Evolutionary conservation across 2,797 vertebrate species (phyloP), one percentile per base, ranked within the genome.

Genomic region (Betta splendens): DNA sequence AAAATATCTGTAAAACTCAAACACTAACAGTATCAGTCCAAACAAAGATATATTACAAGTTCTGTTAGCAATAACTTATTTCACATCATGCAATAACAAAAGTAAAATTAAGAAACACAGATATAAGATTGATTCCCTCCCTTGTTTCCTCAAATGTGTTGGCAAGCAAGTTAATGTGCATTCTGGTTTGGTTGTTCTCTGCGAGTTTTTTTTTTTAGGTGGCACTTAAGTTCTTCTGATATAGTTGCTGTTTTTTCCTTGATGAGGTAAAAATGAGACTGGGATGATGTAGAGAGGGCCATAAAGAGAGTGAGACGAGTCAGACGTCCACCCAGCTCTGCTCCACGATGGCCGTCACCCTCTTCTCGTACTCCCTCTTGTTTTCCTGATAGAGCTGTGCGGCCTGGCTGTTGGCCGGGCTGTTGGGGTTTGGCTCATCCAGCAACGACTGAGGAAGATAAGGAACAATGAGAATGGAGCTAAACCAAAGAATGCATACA

Each of bases 361-460:
- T 94, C 86, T 99, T 99, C 90, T 98, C 97, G 31, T 99, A 99
- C 89, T 99, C 97, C 28, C 96, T 92, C 85, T 98, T 98, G 92
- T 98, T 98, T 89, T 99, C 97, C 87, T 98, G 97, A 88, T 98
- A 99, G 81, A 99, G 96, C 78, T 99, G 97, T 69, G 97, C 97
- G 5, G 97, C 97, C 91, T 98, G 97, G 72, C 97, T 99, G 89
- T 98, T 99, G 36, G 97, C 97, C 26, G 97, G 97, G 76, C 97
- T 99, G 91, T 99, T 99, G 21, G 97, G 97, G 78, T 99, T 99
- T 1, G 97, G 97, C 90, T 99, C 97, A 56, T 99, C 97, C 86
- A 99, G 89, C 87, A 99, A 92, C 50, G 97, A 99, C 97, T 98
- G 69, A 1, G 13, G 20, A 40, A 51, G 21, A 56, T 31, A 7